Conservation (phyloP, 1,140 invertebrate genomes). For the Phthorimaea operculella region DNA sequence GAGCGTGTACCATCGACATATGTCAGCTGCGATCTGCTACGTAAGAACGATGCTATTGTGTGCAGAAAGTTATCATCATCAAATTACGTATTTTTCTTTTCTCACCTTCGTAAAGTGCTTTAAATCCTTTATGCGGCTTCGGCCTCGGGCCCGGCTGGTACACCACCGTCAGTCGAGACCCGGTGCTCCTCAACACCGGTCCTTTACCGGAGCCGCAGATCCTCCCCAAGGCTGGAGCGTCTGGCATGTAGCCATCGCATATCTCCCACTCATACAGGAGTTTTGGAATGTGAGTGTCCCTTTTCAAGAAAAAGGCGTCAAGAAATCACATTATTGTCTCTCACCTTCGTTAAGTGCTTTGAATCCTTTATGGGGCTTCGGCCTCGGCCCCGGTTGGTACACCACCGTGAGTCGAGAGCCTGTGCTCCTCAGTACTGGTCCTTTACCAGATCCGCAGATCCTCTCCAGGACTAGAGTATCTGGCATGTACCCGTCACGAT, state of each 20-base stretch:
- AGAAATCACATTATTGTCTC: no score
- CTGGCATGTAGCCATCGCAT: slow-evolving; percentile 93
- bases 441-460: slow-evolving; percentile 85
- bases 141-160: slow-evolving; percentile 49
- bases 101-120: slow-evolving; percentile 55
- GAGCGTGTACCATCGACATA: no score
- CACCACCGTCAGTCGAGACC: slow-evolving; percentile 51
- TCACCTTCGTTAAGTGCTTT: slow-evolving; percentile 56
- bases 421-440: slow-evolving; percentile 63
- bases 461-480: slow-evolving; percentile 85
- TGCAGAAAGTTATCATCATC: no score
- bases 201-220: slow-evolving; percentile 87
- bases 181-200: slow-evolving; percentile 56
- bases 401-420: slow-evolving; percentile 55
- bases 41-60: no score
- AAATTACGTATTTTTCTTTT: no score
- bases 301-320: no score
- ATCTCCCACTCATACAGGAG: slow-evolving; percentile 98
- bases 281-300: no score
- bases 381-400: slow-evolving; percentile 47
- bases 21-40: no score
- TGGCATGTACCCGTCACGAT: slow-evolving; percentile 94
- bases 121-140: slow-evolving; percentile 50
- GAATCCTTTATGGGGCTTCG: slow-evolving; percentile 50
- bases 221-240: slow-evolving; percentile 83